These are phyloP conservation scores for Malthinus seriepunctatus DNA, from an alignment of 2,888 invertebrate genomes.

Conservation along the genomic window DNA sequence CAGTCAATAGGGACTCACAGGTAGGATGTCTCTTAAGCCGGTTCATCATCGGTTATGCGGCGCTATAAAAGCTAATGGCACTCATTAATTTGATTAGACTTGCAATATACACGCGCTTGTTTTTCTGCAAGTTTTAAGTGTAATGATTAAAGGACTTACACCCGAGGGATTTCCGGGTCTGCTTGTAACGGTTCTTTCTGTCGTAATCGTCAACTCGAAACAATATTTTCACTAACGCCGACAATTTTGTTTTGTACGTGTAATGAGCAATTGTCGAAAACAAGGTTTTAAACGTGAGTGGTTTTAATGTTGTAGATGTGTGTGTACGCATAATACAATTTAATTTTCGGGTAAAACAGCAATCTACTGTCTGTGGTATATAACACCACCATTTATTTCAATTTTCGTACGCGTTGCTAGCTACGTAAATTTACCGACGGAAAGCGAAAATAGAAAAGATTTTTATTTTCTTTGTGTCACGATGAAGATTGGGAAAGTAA, in stretches of 20 bases:
- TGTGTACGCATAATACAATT: conserved; percentile 20
- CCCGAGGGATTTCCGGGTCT: conserved; percentile 30
- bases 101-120: conserved; percentile 33
- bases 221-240: conserved; percentile 23
- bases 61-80: conserved; percentile 33
- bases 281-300: conserved; percentile 29
- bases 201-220: conserved; percentile 32
- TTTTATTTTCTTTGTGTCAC: conserved; percentile 47
- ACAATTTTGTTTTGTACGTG: conserved; percentile 13
- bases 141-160: conserved; percentile 38
- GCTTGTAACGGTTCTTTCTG: conserved; percentile 31
- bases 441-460: conserved; percentile 46
- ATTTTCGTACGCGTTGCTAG: conserved; percentile 45
- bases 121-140: conserved; percentile 41
- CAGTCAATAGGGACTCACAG: conserved; percentile 29
- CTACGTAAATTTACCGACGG: conserved; percentile 44
- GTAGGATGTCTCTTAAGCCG: conserved; percentile 21
- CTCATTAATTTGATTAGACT: conserved; percentile 37
- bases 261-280: conserved; percentile 28
- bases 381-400: conserved; percentile 49
- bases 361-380: conserved; percentile 33
- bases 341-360: conserved; percentile 35
- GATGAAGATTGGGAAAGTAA: conserved; percentile 42
- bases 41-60: conserved; percentile 27
- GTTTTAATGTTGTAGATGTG: conserved; percentile 13